These are phyloP conservation scores for Nannospalax galili DNA, from an alignment of 2,113 vertebrate species.

Conservation along the genomic window DNA sequence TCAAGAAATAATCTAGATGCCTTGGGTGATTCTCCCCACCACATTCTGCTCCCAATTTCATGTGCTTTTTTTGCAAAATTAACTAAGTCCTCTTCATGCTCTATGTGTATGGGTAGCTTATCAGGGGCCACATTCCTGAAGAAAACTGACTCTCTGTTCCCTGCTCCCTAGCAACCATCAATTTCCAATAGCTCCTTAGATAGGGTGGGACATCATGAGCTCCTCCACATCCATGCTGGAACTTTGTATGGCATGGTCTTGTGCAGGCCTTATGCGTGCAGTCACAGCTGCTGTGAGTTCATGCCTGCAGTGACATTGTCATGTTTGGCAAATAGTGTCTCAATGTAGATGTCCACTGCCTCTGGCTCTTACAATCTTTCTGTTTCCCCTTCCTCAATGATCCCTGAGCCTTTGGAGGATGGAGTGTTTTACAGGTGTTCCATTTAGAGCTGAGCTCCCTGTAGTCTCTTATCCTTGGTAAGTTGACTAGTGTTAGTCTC, in stretches of 20 bases:
- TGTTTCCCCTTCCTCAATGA: no score
- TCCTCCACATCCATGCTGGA: neutral
- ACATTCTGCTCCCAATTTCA: neutral
- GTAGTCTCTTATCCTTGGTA: neutral
- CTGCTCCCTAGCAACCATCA: neutral
- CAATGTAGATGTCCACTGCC: no score
- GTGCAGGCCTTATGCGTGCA: neutral
- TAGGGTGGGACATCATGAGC: neutral
- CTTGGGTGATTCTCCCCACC: neutral
- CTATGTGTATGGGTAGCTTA: neutral
- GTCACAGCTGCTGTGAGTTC: neutral
- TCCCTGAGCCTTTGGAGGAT: neutral
- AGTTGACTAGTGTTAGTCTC: neutral
- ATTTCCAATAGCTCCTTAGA: neutral
- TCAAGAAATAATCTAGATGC: neutral
- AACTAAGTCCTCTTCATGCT: neutral
- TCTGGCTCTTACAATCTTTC: neutral
- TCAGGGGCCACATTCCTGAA: neutral
- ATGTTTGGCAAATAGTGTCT: neutral
- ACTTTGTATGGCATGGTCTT: neutral
- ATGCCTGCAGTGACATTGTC: neutral
- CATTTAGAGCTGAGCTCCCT: neutral
- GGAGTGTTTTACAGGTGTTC: neutral
- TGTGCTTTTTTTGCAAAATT: neutral
- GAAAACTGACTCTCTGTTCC: neutral